phyloP scores from a whole-genome alignment of 2,797 vertebrate species.

The Vireo griseus region DNA sequence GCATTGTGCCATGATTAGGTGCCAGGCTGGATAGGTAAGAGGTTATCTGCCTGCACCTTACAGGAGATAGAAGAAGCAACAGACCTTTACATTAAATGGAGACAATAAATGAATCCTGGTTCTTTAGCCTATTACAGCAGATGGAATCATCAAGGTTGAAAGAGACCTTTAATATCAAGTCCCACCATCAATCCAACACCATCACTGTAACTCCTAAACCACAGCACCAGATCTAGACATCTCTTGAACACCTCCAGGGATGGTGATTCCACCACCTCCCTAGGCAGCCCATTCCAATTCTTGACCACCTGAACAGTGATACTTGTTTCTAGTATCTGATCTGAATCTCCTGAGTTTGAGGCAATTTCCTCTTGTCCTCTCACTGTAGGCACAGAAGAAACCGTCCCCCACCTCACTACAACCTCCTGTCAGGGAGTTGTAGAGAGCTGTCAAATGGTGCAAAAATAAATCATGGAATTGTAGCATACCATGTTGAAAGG shows the following conservation, averaged over 20 bases:
- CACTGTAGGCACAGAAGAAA: neutral
- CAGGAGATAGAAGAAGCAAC: neutral
- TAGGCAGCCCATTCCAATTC: neutral
- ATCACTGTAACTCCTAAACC: neutral
- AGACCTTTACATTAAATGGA: neutral
- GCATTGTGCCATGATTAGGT: neutral
- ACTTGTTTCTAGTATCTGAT: neutral
- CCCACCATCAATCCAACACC: neutral
- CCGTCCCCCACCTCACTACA: fast-evolving
- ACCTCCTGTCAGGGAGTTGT: neutral
- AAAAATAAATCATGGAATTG: neutral
- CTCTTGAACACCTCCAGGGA: neutral
- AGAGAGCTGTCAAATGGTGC: neutral
- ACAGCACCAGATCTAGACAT: neutral
- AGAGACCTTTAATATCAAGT: neutral
- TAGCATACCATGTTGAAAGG: neutral
- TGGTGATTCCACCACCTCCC: neutral
- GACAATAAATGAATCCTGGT: neutral
- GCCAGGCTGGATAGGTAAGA: neutral
- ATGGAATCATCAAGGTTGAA: neutral
- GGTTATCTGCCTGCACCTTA: neutral
- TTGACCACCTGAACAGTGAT: neutral
- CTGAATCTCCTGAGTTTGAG: neutral
- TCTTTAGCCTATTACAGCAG: neutral
- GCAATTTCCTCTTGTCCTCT: neutral